These are phyloP conservation scores for Boulengeromyrus knoepffleri DNA, from an alignment of 2,113 vertebrate genomes.

Conservation along the genomic window DNA sequence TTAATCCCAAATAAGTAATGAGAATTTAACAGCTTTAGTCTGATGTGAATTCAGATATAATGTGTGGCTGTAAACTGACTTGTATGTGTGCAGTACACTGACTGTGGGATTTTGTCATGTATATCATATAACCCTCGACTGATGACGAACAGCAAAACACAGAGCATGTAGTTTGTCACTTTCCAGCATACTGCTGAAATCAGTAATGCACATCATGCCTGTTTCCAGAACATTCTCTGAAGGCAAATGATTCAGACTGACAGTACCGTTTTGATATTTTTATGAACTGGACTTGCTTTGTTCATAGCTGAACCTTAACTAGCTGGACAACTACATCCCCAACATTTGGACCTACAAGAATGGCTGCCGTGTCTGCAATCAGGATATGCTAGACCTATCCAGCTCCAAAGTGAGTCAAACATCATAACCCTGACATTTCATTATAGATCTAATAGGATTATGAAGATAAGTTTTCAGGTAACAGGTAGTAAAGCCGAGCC, in stretches of 20 bases:
- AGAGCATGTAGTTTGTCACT: not conserved
- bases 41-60: not conserved
- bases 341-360: conserved; percentile 82
- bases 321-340: conserved; percentile 89
- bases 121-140: not conserved
- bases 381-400: conserved; percentile 74
- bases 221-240: not conserved
- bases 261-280: not conserved
- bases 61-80: not conserved
- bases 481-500: not conserved
- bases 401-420: conserved; percentile 67
- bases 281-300: conserved; percentile 10
- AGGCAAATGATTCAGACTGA: not conserved
- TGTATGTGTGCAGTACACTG: not conserved
- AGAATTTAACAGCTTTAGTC: not conserved
- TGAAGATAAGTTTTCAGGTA: not conserved
- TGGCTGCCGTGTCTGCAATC: conserved; percentile 76
- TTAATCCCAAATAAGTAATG: not conserved
- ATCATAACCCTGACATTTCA: not conserved
- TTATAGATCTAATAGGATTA: not conserved
- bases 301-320: conserved; percentile 83
- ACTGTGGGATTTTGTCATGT: not conserved
- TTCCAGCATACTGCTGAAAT: not conserved
- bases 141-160: not conserved
- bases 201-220: not conserved